Evolutionary conservation across 2,797 vertebrate species (phyloP), one percentile per base, ranked within the genome.

Genomic region (Crax fasciolata): DNA sequence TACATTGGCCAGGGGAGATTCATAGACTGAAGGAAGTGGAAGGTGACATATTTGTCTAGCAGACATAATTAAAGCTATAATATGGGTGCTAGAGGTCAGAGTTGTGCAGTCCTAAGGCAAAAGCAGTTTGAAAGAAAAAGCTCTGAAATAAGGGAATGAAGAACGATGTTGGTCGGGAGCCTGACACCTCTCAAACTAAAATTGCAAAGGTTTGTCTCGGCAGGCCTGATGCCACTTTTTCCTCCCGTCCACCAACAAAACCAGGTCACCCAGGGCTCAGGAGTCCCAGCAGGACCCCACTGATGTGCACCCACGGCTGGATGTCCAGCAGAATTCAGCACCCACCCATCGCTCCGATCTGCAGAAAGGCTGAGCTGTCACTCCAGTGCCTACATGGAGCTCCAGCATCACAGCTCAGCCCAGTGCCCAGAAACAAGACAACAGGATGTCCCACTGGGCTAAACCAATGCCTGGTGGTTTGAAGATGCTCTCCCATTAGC

Each of bases 111-210:
- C 94, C 93, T 93, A 67, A 87, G 89, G 93, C 91, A 84, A 94
- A 94, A 92, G 67, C 70, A 8, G 83, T 73, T 27, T 10, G 85
- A 94, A 74, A 75, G 87, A 80, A 80, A 52, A 84, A 46, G 81
- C 91, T 82, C 9, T 6, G 87, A 94, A 97, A 97, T 89, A 44
- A 87, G 89, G 91, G 93, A 88, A 96, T 96, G 97, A 98, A 93
- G 97, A 93, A 96, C 74, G 93, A 96, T 72, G 94, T 67, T 93
- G 85, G 92, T 85, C 72, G 27, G 28, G 91, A 89, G 62, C 24
- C 87, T 76, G 91, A 96, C 93, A 76, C 70, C 67, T 87, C 93
- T 72, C 94, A 72, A 78, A 83, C 96, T 71, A 67, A 84, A 78
- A 89, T 94, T 76, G 95, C 84, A 38, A 90, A 94, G 97, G 58